Evolutionary conservation across 2,113 vertebrate genomes (phyloP).

Genomic region (Chloebia gouldiae): DNA sequence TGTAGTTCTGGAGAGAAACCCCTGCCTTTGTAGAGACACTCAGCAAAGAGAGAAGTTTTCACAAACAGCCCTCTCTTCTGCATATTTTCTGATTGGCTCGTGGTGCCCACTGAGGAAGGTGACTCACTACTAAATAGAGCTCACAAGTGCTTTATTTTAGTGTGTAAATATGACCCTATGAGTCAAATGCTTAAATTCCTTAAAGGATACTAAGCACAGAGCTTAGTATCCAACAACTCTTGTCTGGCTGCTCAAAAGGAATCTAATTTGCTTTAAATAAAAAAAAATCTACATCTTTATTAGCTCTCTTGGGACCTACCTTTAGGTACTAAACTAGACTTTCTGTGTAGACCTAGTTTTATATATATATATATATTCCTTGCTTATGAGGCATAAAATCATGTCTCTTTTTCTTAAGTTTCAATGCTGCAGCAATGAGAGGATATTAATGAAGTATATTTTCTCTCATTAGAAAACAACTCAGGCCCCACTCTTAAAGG

Average conservation of each 20-base stretch:
- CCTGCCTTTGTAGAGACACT: background rate
- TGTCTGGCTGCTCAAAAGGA: background rate
- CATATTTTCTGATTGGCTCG: background rate
- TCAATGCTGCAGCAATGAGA: background rate
- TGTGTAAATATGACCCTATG: background rate
- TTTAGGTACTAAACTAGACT: background rate
- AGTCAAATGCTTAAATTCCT: background rate
- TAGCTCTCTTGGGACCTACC: background rate
- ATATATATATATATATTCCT: background rate
- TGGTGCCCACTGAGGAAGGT: background rate
- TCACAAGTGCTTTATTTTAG: background rate
- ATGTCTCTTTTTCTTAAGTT: background rate
- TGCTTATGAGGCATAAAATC: background rate
- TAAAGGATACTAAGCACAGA: background rate
- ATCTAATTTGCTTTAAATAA: background rate
- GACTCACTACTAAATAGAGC: background rate
- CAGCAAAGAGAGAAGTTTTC: background rate
- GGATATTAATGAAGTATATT: background rate
- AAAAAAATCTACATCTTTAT: background rate
- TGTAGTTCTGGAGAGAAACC: background rate
- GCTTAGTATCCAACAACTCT: background rate
- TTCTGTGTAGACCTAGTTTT: background rate
- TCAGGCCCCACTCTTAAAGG: background rate
- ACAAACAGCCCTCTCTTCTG: background rate
- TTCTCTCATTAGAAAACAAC: background rate